Conservation (phyloP, 2,113 vertebrate species). For the Rafetus swinhoei region DNA sequence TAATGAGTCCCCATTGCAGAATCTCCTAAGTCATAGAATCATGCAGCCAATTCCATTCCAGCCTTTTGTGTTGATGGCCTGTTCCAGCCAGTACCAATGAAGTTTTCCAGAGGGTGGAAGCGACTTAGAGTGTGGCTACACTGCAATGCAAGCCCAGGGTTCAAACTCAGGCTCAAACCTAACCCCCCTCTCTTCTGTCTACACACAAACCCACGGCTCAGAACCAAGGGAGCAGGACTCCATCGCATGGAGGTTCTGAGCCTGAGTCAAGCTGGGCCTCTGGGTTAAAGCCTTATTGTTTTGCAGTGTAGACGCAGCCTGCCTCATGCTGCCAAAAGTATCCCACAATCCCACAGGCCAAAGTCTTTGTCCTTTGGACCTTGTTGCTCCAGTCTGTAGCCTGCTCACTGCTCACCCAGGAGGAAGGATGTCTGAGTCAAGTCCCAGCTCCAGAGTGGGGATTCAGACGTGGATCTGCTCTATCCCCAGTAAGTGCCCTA, state of each 20-base stretch:
- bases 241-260: background rate
- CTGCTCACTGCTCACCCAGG: too few species aligned
- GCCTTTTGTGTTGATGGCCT: background rate
- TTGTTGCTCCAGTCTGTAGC: too few species aligned
- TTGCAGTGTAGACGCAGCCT: background rate
- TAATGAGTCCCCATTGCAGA: background rate
- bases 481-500: too few species aligned
- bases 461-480: too few species aligned
- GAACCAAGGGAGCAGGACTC: background rate
- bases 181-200: background rate
- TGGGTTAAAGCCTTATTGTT: background rate
- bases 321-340: background rate
- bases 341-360: background rate
- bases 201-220: background rate
- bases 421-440: too few species aligned
- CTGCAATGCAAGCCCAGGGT: background rate
- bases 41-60: background rate
- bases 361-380: background rate
- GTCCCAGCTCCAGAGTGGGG: too few species aligned
- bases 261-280: background rate
- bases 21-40: background rate
- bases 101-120: background rate
- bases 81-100: background rate
- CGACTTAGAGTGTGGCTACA: background rate
- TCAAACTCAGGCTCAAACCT: background rate